These are phyloP conservation scores for Oreochromis mossambicus DNA, from an alignment of 2,797 vertebrate genomes.

Conservation along the genomic window DNA sequence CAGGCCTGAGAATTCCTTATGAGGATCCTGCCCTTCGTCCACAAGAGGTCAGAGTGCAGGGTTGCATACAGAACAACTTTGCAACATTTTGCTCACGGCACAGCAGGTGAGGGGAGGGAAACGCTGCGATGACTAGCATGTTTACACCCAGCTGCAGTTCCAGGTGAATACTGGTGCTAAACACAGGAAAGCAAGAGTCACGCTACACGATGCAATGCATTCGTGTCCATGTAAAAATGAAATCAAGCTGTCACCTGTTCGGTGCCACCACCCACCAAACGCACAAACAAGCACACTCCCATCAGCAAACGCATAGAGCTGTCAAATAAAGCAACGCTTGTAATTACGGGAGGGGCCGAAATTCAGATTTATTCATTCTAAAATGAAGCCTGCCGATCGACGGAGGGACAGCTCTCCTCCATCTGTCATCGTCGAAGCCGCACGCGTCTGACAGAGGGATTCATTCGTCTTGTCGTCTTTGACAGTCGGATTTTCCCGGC, in stretches of 20 bases:
- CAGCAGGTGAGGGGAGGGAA: background rate
- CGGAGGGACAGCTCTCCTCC: conserved; percentile 93
- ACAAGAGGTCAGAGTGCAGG: background rate
- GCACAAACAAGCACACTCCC: conserved; percentile 34
- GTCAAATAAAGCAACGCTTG: conserved; percentile 88
- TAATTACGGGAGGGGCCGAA: conserved; percentile 88
- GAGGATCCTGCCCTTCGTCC: background rate
- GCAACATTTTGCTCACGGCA: background rate
- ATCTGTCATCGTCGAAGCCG: conserved; percentile 95
- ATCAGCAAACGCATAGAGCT: conserved; percentile 81
- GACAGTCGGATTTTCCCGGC: conserved; percentile 95
- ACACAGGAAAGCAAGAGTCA: conserved; percentile 15
- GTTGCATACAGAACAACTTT: background rate
- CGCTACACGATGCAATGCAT: conserved; percentile 7
- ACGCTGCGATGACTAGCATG: conserved; percentile 28
- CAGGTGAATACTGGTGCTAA: conserved; percentile 12
- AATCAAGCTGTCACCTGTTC: conserved; percentile 88
- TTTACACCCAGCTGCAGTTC: conserved; percentile 45
- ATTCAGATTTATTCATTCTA: conserved; percentile 98
- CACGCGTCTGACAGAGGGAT: conserved; percentile 90
- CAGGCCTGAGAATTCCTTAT: background rate
- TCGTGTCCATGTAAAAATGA: conserved; percentile 57
- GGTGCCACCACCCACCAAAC: conserved; percentile 76
- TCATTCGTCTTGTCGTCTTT: conserved; percentile 97
- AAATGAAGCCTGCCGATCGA: conserved; percentile 94